Evolutionary conservation across 2,797 vertebrate genomes (phyloP).

Genomic region (Sternotherus odoratus): DNA sequence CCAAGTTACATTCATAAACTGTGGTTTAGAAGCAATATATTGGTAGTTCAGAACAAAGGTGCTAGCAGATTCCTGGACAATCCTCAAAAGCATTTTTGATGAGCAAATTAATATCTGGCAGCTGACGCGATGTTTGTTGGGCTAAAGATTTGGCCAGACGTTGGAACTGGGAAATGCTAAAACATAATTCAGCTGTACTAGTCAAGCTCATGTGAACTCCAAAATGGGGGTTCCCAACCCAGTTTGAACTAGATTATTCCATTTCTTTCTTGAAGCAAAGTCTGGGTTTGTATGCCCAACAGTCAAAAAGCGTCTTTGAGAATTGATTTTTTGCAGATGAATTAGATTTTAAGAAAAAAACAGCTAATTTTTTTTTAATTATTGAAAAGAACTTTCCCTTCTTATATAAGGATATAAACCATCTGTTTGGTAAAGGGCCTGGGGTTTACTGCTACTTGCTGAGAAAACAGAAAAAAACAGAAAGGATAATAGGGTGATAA

Average conservation of each 20-base stretch:
- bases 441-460: constrained; percentile 65
- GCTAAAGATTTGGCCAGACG: not conserved
- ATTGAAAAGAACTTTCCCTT: constrained; percentile 55
- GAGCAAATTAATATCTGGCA: not conserved
- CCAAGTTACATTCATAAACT: constrained; percentile 13
- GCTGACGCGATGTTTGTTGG: not conserved
- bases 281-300: constrained; percentile 32
- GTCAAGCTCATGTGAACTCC: constrained; percentile 45
- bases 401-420: constrained; percentile 62
- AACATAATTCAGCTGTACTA: not conserved
- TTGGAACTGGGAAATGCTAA: not conserved
- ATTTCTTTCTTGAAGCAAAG: not conserved
- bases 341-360: constrained; percentile 1
- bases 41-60: not conserved
- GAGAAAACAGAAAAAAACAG: constrained; percentile 59
- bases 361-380: constrained; percentile 50
- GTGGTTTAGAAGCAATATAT: not conserved
- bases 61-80: not conserved
- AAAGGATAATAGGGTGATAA: constrained; percentile 70
- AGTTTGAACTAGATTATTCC: constrained; percentile 15
- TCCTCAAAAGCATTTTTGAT: not conserved
- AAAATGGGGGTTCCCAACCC: constrained; percentile 25
- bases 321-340: constrained; percentile 72
- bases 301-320: constrained; percentile 62
- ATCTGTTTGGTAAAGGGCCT: constrained; percentile 56